Evolutionary conservation across 2,113 vertebrate genomes (phyloP).

Genomic region (Globicephala melas): DNA sequence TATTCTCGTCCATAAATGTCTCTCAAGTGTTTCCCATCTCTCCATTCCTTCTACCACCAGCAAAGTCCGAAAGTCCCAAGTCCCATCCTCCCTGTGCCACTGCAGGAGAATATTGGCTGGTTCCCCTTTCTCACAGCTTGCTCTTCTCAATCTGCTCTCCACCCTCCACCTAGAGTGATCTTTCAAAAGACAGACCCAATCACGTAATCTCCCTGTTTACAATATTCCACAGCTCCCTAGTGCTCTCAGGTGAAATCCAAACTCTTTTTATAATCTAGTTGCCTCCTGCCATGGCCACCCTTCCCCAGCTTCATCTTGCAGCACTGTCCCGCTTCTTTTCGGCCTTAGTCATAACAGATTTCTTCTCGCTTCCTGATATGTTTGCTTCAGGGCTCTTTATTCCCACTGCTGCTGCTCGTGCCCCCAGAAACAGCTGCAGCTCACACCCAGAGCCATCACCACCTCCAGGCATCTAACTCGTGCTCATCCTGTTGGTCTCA

Average conservation of each 20-base stretch:
- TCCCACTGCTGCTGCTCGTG: background rate
- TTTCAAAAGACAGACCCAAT: background rate
- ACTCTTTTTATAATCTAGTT: background rate
- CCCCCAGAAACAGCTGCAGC: background rate
- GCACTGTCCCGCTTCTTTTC: background rate
- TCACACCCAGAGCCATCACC: fast-evolving
- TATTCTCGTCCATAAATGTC: background rate
- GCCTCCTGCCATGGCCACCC: fast-evolving
- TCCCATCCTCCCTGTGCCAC: background rate
- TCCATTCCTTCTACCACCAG: background rate
- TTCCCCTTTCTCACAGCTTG: background rate
- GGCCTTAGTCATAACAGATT: background rate
- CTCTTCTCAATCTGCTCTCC: background rate
- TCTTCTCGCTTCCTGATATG: background rate
- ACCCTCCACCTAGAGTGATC: background rate
- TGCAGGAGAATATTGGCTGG: too few relatives aligned
- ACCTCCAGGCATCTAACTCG: fast-evolving
- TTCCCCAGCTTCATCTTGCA: background rate
- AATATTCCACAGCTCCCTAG: background rate
- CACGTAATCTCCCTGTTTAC: background rate
- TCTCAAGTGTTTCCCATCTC: background rate
- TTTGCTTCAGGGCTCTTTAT: background rate
- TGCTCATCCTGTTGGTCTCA: background rate
- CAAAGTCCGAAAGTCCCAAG: background rate
- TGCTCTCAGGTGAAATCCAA: background rate